Conservation (phyloP, 1,140 invertebrate genomes). For the Drosophila ananassae region DNA sequence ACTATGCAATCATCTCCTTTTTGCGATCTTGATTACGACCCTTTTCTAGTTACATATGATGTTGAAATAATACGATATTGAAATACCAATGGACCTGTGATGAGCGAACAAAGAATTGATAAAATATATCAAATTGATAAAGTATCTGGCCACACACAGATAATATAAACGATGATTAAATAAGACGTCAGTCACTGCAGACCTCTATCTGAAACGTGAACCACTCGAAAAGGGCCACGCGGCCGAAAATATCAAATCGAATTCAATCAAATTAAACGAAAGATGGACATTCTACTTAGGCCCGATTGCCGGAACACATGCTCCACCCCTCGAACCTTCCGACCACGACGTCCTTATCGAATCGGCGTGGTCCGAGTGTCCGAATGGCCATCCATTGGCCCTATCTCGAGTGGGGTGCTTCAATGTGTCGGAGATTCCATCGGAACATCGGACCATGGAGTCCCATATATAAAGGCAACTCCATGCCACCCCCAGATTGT, state of each 20-base stretch:
- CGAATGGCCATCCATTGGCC: constrained; percentile 47
- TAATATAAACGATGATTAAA: constrained; percentile 8
- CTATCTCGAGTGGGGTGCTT: constrained; percentile 61
- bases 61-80: not conserved
- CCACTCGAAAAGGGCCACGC: constrained; percentile 22
- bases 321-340: constrained; percentile 12
- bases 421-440: constrained; percentile 48
- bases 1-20: not conserved
- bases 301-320: constrained; percentile 41
- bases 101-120: not conserved
- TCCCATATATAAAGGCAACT: constrained; percentile 57
- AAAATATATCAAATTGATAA: constrained; percentile 2
- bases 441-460: constrained; percentile 5
- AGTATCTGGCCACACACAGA: constrained; percentile 1
- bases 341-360: constrained; percentile 22
- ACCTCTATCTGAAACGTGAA: constrained; percentile 25
- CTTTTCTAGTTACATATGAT: not conserved
- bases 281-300: constrained; percentile 34
- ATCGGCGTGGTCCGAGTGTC: constrained; percentile 10
- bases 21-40: no score
- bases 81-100: not conserved
- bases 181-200: constrained; percentile 9
- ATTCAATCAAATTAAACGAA: constrained; percentile 29
- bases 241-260: constrained; percentile 25
- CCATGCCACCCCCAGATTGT: not conserved